phyloP scores from a whole-genome alignment of 23 tunicate species.

The Aplidium turbinatum region DNA sequence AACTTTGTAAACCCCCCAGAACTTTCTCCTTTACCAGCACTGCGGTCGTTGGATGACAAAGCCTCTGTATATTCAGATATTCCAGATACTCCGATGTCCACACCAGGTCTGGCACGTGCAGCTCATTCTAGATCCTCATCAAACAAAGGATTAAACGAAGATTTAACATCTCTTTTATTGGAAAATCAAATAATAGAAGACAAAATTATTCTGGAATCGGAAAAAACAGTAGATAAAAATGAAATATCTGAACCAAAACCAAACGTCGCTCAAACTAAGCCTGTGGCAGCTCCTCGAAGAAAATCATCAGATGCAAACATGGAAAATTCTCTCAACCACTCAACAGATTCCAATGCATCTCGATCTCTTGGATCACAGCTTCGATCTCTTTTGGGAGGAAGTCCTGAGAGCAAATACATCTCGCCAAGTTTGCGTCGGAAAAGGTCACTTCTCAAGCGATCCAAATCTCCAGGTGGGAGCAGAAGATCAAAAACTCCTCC shows the following conservation, averaged over 20 bases:
- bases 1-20: background rate
- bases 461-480: conserved; percentile 83
- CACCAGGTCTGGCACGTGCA: conserved; percentile 17
- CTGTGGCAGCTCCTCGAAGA: conserved; percentile 16
- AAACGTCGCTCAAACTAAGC: background rate
- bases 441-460: conserved; percentile 65
- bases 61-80: background rate
- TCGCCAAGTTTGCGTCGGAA: conserved; percentile 74
- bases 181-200: background rate
- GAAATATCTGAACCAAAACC: background rate
- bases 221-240: background rate
- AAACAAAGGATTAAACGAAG: background rate
- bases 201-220: background rate
- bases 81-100: conserved; percentile 13
- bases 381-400: conserved; percentile 52
- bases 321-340: background rate
- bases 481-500: conserved; percentile 57
- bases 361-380: conserved; percentile 62
- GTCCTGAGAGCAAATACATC: conserved; percentile 57
- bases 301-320: conserved; percentile 22
- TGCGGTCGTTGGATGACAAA: conserved; percentile 35
- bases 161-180: background rate
- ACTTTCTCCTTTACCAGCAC: conserved; percentile 18
- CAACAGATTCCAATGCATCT: conserved; percentile 25
- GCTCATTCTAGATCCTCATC: background rate